These are phyloP conservation scores for Indicator maculatus DNA, from an alignment of 2,113 vertebrate species.

Conservation along the genomic window DNA sequence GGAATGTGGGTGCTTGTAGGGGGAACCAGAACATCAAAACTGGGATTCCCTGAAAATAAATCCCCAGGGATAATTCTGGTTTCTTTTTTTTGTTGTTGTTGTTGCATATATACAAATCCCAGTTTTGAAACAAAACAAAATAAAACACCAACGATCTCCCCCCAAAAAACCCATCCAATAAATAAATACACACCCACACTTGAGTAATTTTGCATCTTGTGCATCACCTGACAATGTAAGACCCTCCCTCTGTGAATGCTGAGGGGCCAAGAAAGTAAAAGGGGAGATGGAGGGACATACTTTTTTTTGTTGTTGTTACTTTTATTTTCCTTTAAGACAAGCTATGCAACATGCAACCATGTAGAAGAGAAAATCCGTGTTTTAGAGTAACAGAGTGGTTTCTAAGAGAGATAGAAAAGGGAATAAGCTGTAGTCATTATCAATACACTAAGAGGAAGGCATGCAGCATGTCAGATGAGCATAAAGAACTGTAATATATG, in stretches of 20 bases:
- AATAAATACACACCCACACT: background rate
- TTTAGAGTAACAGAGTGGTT: background rate
- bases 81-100: background rate
- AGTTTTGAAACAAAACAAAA: background rate
- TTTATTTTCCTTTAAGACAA: background rate
- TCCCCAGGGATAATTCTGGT: background rate
- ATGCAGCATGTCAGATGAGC: background rate
- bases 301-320: background rate
- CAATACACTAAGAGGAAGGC: fast-evolving
- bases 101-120: background rate
- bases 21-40: background rate
- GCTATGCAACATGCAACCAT: fast-evolving
- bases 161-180: too few species aligned
- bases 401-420: background rate
- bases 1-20: background rate
- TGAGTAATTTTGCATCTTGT: background rate
- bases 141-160: too few species aligned
- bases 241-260: background rate
- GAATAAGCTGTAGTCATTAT: background rate
- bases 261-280: background rate
- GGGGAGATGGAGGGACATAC: background rate
- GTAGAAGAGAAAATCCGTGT: background rate
- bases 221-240: background rate
- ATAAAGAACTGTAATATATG: background rate
- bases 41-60: background rate